A percentile compares a stretch with the other conserved stretches of the same genome.
These are phyloP conservation scores for Enteromius anoplus DNA, from an alignment of 2,797 vertebrate species.

Conservation along the genomic window DNA sequence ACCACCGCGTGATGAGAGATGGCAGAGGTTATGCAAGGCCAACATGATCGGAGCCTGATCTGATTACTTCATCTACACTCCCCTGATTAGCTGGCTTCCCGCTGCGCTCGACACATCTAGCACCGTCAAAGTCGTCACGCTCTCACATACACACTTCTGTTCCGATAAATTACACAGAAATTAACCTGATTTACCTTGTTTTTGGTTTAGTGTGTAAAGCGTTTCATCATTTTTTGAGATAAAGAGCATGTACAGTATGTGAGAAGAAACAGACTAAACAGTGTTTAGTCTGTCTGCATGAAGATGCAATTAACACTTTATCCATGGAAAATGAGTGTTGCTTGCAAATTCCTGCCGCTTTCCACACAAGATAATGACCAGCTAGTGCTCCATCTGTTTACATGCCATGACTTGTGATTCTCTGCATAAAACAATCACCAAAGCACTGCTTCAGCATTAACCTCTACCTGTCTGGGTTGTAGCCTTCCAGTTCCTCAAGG, in stretches of 20 bases:
- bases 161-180: constrained; percentile 2
- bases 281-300: constrained; percentile 42
- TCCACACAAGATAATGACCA: constrained; percentile 68
- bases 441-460: background rate
- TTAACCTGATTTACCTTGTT: background rate
- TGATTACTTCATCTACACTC: constrained; percentile 56
- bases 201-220: constrained; percentile 5
- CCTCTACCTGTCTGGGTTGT: constrained; percentile 88
- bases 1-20: constrained; percentile 20
- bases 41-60: constrained; percentile 51
- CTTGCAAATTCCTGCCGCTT: constrained; percentile 67
- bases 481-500: constrained; percentile 94
- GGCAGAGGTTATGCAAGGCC: constrained; percentile 33
- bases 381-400: constrained; percentile 67
- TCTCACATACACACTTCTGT: constrained; percentile 54
- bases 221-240: background rate
- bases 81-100: constrained; percentile 69
- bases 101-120: constrained; percentile 53
- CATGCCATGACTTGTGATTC: constrained; percentile 37
- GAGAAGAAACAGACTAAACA: constrained; percentile 24
- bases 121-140: constrained; percentile 55
- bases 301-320: constrained; percentile 59
- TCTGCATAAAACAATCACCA: background rate
- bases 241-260: background rate
- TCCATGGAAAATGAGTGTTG: constrained; percentile 59